phyloP scores from a whole-genome alignment of 2,113 vertebrate genomes.

The Otocyon megalotis region DNA sequence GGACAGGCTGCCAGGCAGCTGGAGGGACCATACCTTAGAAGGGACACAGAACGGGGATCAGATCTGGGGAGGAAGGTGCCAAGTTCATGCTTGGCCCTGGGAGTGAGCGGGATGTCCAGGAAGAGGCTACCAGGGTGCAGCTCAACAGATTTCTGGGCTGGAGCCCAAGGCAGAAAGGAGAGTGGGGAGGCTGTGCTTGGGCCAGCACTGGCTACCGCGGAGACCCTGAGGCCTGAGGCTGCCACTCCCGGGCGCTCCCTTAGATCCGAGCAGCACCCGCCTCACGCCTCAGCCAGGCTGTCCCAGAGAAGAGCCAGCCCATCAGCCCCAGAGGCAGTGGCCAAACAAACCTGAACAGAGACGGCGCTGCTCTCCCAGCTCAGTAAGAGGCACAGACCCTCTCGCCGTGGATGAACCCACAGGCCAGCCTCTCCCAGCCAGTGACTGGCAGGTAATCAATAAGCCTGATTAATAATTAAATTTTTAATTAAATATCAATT shows the following conservation, averaged over 20 bases:
- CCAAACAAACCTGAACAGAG: slow-evolving; percentile 87
- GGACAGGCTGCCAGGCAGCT: accelerated
- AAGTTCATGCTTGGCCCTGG: not conserved
- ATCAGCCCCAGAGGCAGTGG: slow-evolving; percentile 76
- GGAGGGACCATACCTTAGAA: not conserved
- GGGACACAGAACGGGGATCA: not conserved
- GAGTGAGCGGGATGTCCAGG: not conserved
- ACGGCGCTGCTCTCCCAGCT: slow-evolving; percentile 90
- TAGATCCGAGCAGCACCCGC: slow-evolving; percentile 72
- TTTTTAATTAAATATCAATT: slow-evolving; percentile 92
- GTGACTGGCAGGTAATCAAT: slow-evolving; percentile 90
- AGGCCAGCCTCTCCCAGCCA: slow-evolving; percentile 89
- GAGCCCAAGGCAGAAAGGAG: not conserved
- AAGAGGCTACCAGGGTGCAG: no score
- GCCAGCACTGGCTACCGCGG: accelerated
- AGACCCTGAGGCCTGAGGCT: accelerated
- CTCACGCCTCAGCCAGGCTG: slow-evolving; percentile 84
- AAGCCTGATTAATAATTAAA: slow-evolving; percentile 93
- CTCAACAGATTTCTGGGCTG: not conserved
- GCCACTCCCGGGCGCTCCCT: accelerated
- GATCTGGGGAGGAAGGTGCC: not conserved
- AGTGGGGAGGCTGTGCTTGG: accelerated
- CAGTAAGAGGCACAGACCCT: slow-evolving; percentile 88
- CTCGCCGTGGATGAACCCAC: slow-evolving; percentile 89
- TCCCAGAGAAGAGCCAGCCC: slow-evolving; percentile 84